Conservation (phyloP, 1,140 invertebrate genomes). For the Tyrophagus putrescentiae region DNA sequence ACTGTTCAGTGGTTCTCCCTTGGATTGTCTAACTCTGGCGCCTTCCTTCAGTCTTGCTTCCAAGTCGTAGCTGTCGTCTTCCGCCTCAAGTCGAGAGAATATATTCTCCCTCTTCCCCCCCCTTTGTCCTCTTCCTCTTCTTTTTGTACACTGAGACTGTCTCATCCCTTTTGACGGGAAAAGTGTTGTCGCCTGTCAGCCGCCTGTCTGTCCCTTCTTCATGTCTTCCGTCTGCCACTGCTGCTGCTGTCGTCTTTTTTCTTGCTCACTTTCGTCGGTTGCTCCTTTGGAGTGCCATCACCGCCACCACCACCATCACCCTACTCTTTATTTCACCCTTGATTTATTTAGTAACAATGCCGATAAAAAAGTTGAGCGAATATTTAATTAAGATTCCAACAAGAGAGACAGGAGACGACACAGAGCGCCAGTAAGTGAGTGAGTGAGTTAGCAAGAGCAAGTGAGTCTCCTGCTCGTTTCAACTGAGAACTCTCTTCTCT, state of each 20-base stretch:
- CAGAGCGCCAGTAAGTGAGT: no score
- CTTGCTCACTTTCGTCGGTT: not conserved
- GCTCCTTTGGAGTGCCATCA: not conserved
- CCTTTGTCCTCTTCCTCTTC: not conserved
- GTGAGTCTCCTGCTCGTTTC: no score
- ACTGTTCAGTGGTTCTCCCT: no score
- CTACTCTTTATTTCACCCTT: constrained; percentile 9
- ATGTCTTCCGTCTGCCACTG: not conserved
- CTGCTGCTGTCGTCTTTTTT: not conserved
- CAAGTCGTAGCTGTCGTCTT: no score
- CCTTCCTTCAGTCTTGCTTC: no score
- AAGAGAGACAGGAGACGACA: no score
- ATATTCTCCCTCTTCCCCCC: not conserved
- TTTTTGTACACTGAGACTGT: not conserved
- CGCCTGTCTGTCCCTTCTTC: not conserved
- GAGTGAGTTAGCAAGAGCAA: no score
- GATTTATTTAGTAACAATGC: constrained; percentile 15
- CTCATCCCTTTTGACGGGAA: constrained; percentile 15
- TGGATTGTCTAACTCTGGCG: no score
- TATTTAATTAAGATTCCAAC: constrained; percentile 14
- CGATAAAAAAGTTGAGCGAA: constrained; percentile 9
- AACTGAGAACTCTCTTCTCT: no score
- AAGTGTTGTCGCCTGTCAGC: constrained; percentile 15
- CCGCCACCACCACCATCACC: no score
- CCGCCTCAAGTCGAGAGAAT: no score